Conservation (phyloP, 2,113 vertebrate genomes). For the Sus scrofa region T2T-Sscrofa CM000815.6:125421501-125422000, state of each 20-base stretch:
- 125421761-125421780: neutral
- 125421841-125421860: neutral
- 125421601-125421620: neutral
- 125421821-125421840: neutral
- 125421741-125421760: neutral
- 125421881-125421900: neutral
- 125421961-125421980: no score
- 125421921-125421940: conserved; percentile 27
- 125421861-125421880: conserved; percentile 32
- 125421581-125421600: neutral
- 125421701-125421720: neutral
- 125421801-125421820: neutral
- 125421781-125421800: neutral
- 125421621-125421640: neutral
- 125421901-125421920: neutral
- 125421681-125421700: neutral
- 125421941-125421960: no score
- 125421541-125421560: neutral
- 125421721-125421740: neutral
- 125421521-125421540: neutral
- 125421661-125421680: neutral
- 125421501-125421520: neutral
- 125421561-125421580: neutral
- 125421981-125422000: no score
- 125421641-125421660: neutral